A percentile compares a stretch with the other conserved stretches of the same genome.
Evolutionary conservation across 2,797 vertebrate genomes (phyloP).

Genomic region (Heterohyrax brucei): DNA sequence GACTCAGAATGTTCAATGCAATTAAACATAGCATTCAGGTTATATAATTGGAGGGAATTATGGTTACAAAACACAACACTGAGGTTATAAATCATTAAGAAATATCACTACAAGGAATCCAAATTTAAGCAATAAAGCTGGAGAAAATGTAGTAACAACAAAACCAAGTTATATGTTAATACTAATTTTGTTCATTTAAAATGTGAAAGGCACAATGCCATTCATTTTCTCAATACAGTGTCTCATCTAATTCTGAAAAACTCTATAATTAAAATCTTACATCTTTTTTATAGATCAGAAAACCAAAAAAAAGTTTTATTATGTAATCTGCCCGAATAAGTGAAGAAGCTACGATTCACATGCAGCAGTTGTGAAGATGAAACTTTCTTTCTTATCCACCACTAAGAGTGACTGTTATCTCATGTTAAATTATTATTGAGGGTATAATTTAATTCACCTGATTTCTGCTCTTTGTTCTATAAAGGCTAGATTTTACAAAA

Average conservation of each 20-base stretch:
- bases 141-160: neutral
- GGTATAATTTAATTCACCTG: neutral
- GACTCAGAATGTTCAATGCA: neutral
- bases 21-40: conserved; percentile 1
- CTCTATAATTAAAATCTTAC: neutral
- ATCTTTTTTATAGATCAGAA: neutral
- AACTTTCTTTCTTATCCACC: neutral
- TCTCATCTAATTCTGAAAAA: conserved; percentile 4
- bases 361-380: neutral
- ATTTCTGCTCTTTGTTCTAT: neutral
- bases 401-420: neutral
- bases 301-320: neutral
- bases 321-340: neutral
- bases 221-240: neutral
- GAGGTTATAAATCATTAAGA: conserved; percentile 20
- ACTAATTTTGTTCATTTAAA: neutral
- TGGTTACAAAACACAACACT: conserved; percentile 25
- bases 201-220: neutral
- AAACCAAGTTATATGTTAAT: neutral
- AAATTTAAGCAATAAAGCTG: neutral
- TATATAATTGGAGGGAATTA: neutral
- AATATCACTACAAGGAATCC: neutral
- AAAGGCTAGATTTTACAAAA: neutral
- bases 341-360: conserved; percentile 30
- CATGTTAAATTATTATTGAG: conserved; percentile 39